Evolutionary conservation across 2,888 invertebrate species (phyloP).

Genomic region (Acanthosepion lycidas): DNA sequence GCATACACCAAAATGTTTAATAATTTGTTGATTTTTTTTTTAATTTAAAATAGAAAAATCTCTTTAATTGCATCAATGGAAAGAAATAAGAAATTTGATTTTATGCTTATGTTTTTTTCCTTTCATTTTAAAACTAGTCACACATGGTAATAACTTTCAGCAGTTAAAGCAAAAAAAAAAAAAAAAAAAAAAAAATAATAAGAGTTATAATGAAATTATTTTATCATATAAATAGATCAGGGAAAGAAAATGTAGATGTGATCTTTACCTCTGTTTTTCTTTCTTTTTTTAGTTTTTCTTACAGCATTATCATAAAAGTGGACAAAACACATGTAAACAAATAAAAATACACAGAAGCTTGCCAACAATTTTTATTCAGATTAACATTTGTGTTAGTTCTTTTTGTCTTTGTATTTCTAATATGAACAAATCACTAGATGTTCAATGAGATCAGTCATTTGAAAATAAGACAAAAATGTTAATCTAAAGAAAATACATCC

Average conservation of each 20-base stretch:
- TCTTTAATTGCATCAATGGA: no score
- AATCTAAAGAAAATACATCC: neutral
- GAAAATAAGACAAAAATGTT: neutral
- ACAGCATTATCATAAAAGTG: neutral
- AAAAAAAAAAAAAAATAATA: neutral
- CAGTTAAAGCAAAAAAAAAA: neutral
- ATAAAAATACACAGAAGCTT: neutral
- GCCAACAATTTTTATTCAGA: neutral
- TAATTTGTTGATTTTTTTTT: no score
- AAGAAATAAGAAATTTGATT: no score
- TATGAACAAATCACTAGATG: neutral
- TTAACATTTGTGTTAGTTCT: neutral
- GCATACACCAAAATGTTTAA: neutral
- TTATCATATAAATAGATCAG: neutral
- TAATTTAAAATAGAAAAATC: no score
- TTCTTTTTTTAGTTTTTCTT: neutral
- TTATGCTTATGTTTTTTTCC: no score
- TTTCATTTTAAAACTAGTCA: neutral
- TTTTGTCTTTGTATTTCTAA: neutral
- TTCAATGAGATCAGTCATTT: neutral
- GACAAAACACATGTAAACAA: neutral
- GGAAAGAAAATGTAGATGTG: neutral
- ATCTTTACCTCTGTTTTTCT: no score
- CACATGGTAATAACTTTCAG: neutral
- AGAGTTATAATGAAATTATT: neutral